Conservation (phyloP, 2,888 invertebrate species). For the Drosophila antonietae region DNA sequence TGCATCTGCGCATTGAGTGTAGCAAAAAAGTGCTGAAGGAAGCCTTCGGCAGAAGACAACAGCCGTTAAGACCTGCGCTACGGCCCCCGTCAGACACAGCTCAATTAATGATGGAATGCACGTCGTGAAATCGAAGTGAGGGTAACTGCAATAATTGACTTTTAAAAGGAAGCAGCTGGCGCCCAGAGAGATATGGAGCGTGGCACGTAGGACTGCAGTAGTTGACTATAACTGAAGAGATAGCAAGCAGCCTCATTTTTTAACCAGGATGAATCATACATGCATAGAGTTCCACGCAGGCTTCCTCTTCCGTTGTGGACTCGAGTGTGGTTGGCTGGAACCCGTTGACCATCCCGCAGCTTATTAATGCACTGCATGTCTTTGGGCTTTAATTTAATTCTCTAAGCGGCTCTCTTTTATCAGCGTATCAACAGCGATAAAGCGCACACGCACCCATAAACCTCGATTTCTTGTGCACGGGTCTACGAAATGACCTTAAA, state of each 20-base stretch:
- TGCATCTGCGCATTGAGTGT: conserved; percentile 43
- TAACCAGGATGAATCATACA: conserved; percentile 56
- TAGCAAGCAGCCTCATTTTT: conserved; percentile 16
- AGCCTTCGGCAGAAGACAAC: conserved; percentile 28
- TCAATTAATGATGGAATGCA: conserved; percentile 62
- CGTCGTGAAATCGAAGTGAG: conserved; percentile 28
- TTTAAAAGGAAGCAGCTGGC: conserved; percentile 67
- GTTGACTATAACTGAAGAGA: conserved; percentile 13
- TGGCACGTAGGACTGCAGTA: conserved; percentile 19
- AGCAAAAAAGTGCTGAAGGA: conserved; percentile 19
- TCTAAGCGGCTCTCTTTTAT: conserved; percentile 67
- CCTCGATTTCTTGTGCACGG: conserved; percentile 52
- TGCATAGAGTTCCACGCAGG: conserved; percentile 13
- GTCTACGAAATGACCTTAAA: conserved; percentile 68
- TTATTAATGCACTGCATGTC: conserved; percentile 69
- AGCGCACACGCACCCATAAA: conserved; percentile 79
- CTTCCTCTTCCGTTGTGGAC: conserved; percentile 49
- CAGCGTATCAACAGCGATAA: conserved; percentile 57
- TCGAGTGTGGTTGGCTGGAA: background rate
- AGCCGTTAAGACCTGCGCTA: conserved; percentile 28
- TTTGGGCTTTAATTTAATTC: conserved; percentile 51
- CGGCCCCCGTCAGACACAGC: conserved; percentile 20
- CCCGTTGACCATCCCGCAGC: conserved; percentile 13
- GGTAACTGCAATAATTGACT: conserved; percentile 59
- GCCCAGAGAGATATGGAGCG: conserved; percentile 36